These are phyloP conservation scores for Pocota personata DNA, from an alignment of 2,888 invertebrate genomes.

Conservation along the genomic window DNA sequence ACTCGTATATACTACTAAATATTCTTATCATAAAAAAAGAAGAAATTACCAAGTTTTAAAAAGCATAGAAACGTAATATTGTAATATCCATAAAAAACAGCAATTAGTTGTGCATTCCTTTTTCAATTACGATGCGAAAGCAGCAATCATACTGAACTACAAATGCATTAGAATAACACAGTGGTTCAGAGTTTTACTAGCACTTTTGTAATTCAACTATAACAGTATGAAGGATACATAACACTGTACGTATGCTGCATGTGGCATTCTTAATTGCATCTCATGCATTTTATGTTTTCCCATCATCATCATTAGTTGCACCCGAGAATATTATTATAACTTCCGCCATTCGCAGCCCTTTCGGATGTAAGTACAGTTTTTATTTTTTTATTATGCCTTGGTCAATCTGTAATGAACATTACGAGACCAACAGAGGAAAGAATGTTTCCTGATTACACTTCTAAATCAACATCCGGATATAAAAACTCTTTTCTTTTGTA, in stretches of 20 bases:
- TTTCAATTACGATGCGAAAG: background rate
- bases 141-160: background rate
- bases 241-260: background rate
- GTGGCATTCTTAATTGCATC: constrained; percentile 11
- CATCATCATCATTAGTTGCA: constrained; percentile 20
- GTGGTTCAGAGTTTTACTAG: background rate
- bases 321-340: background rate
- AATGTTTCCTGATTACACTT: background rate
- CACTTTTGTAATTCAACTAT: background rate
- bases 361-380: background rate
- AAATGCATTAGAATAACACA: background rate
- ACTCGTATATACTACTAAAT: too few species aligned
- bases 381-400: background rate
- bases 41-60: background rate
- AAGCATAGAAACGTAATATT: background rate
- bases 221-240: background rate
- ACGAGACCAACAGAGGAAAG: background rate
- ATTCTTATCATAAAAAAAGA: too few species aligned
- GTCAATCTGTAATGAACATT: background rate
- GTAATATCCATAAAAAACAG: background rate
- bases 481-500: background rate
- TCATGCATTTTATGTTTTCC: constrained; percentile 23
- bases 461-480: background rate
- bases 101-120: background rate
- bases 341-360: background rate